Percentiles rank a stretch among this genome's conserved stretches.
Evolutionary conservation across 2,888 invertebrate genomes (phyloP).

Genomic region (Keiferia lycopersicella): DNA sequence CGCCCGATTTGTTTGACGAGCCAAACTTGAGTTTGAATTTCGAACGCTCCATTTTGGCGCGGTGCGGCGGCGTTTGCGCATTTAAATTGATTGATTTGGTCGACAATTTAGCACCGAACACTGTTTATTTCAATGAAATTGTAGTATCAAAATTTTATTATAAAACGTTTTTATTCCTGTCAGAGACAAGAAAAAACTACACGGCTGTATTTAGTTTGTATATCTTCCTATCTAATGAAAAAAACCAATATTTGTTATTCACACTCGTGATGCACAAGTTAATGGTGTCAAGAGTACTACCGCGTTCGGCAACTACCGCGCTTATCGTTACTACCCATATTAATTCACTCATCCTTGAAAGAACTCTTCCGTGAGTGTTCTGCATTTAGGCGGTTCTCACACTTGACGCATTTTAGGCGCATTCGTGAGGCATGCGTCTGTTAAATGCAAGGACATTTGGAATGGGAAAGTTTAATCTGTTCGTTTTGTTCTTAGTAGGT

Average conservation of each 20-base stretch:
- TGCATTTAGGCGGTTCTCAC: no score
- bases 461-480: no score
- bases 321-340: slow-evolving; percentile 3
- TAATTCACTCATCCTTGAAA: slow-evolving; percentile 1
- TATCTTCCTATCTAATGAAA: not conserved
- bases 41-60: not conserved
- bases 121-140: no score
- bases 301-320: not conserved
- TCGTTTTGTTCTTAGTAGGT: no score
- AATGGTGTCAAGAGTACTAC: slow-evolving; percentile 15
- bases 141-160: no score
- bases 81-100: not conserved
- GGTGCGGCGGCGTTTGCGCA: not conserved
- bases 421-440: no score
- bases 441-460: no score
- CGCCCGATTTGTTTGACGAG: slow-evolving; percentile 10
- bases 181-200: not conserved
- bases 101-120: not conserved
- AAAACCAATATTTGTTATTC: not conserved
- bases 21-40: slow-evolving; percentile 1
- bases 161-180: not conserved
- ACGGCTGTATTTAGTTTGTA: not conserved
- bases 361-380: not conserved
- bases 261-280: slow-evolving; percentile 6
- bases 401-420: no score